Evolutionary conservation across 2,888 invertebrate genomes (phyloP), one percentile per base, ranked within the genome.

Genomic region (Erannis defoliaria): DNA sequence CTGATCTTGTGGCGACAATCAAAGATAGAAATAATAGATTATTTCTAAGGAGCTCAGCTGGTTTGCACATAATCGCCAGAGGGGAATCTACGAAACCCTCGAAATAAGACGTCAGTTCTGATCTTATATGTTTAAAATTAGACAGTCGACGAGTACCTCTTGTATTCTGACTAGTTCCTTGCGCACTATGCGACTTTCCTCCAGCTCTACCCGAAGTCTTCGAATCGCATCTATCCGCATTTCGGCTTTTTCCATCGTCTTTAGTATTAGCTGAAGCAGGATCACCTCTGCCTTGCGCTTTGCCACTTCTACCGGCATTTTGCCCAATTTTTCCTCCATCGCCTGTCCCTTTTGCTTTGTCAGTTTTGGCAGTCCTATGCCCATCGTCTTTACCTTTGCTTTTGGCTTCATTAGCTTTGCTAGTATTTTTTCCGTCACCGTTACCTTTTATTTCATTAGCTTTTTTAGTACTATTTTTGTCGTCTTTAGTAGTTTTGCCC

Each of bases 161-260:
- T 5, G 10, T 29, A 21, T 45, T 23, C 45, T 19, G 26, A 23
- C 49, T 12, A 21, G 23, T 9, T 42, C 37, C 42, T 2, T 50
- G 43, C n/a, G 3, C 49, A 19, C 23, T 33, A 33, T 42, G 26
- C n/a, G 18, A 49, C 16, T 18, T 57, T 18, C 51, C 40, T 29
- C 51, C 40, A 8, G n/a, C 12, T 8, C 29, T 10, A 12, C 18
- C 16, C 1, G 8, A 26, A 26, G 8, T 51, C 18, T 35, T 49
- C 6, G 49, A 23, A 40, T 42, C 29, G 1, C 19, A 19, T 18
- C 16, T 51, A 6, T 16, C 51, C 14, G 1, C 31, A 9, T 31
- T 29, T 18, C 29, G 16, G 14, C 8, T n/a, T 9, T 40, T 29
- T 8, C 19, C n/a, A 16, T 8, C 18, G 9, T 38, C 18, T 40